Evolutionary conservation across 2,113 vertebrate genomes (phyloP).

Genomic region (Dromaius novaehollandiae): DNA sequence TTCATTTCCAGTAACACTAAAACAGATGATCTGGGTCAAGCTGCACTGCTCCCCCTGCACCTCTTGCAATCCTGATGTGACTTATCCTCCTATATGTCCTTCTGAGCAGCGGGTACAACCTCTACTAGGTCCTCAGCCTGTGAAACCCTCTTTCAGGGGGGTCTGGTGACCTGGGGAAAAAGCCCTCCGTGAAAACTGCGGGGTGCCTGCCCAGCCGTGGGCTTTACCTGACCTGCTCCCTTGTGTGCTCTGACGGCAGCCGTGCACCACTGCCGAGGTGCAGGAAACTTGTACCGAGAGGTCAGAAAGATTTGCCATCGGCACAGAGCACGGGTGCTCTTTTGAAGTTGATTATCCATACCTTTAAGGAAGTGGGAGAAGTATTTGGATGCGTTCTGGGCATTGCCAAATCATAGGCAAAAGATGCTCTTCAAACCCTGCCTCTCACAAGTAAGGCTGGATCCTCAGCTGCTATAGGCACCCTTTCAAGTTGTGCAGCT

Average conservation of each 20-base stretch:
- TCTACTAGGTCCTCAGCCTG: neutral
- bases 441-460: neutral
- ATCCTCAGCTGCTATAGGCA: neutral
- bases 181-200: neutral
- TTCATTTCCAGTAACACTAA: neutral
- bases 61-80: too few species aligned
- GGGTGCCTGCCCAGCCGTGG: neutral
- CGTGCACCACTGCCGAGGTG: too few species aligned
- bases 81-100: neutral
- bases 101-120: neutral
- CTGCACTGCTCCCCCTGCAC: neutral
- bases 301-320: neutral
- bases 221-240: too few species aligned
- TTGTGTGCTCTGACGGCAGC: too few species aligned
- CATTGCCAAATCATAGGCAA: neutral
- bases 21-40: too few species aligned
- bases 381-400: neutral
- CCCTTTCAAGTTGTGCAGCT: neutral
- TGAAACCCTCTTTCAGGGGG: neutral
- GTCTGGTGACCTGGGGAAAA: neutral
- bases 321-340: neutral
- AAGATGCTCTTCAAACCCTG: neutral
- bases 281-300: neutral
- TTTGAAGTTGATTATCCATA: neutral
- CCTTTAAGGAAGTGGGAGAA: neutral